Conservation (phyloP, 2,797 vertebrate species). For the Sebastes taczanowskii region DNA sequence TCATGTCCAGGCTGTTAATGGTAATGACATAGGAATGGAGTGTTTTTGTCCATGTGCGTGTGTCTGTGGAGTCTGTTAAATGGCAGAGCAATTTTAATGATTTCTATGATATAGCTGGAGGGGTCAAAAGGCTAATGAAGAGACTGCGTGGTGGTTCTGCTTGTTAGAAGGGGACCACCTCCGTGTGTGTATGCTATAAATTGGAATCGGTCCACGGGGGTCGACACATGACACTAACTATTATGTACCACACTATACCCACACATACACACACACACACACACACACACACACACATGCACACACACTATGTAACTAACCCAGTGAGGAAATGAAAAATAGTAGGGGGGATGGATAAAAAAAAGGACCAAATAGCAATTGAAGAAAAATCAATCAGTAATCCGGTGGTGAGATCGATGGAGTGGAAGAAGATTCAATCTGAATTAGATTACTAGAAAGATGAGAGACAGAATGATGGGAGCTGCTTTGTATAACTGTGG, state of each 20-base stretch:
- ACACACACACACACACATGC: neutral
- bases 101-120: slow-evolving; percentile 40
- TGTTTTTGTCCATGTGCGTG: slow-evolving; percentile 14
- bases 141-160: slow-evolving; percentile 37
- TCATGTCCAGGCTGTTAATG: slow-evolving; percentile 31
- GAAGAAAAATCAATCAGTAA: slow-evolving; percentile 10
- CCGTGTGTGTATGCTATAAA: slow-evolving; percentile 36
- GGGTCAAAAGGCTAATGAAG: slow-evolving; percentile 66
- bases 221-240: slow-evolving; percentile 21
- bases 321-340: slow-evolving; percentile 6
- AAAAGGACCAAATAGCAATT: neutral
- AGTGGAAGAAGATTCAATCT: neutral
- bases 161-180: slow-evolving; percentile 55
- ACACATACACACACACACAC: neutral
- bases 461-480: neutral
- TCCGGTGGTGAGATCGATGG: neutral
- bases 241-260: slow-evolving; percentile 14
- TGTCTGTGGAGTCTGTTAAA: slow-evolving; percentile 44
- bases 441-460: neutral
- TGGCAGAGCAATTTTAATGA: slow-evolving; percentile 56
- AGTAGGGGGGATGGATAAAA: neutral
- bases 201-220: slow-evolving; percentile 26
- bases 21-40: slow-evolving; percentile 41
- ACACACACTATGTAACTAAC: neutral
- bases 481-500: neutral